A percentile compares a stretch with the other conserved stretches of the same genome.
phyloP scores from a whole-genome alignment of 53 echinoderm and acorn worm genomes.

The Holothuria scabra region DNA sequence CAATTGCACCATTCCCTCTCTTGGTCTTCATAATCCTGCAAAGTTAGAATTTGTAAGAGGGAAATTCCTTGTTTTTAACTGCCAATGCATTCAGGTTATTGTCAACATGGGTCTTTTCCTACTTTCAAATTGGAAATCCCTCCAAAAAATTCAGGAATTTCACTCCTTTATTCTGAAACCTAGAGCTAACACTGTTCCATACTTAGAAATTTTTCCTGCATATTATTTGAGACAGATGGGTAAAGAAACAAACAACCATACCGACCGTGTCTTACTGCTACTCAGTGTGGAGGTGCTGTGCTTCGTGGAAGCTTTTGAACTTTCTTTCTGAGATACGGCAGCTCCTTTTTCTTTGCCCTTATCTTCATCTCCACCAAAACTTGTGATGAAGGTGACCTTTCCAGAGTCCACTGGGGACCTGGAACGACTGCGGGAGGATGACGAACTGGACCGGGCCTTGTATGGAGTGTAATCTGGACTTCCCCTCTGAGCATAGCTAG shows the following conservation, averaged over 20 bases:
- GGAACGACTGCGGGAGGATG: conserved; percentile 88
- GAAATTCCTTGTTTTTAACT: no score
- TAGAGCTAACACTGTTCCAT: no score
- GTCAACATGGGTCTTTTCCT: no score
- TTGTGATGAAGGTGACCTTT: conserved; percentile 98
- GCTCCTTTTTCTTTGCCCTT: conserved; percentile 39
- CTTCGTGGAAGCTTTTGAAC: background rate
- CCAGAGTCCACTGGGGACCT: conserved; percentile 87
- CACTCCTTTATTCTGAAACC: no score
- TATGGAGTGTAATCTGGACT: conserved; percentile 96
- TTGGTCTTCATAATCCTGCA: no score
- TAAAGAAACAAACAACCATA: conserved; percentile 67
- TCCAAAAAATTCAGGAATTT: no score
- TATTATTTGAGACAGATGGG: background rate
- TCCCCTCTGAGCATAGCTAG: conserved; percentile 92
- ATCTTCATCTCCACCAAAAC: conserved; percentile 89
- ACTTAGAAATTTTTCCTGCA: background rate
- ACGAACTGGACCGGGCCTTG: conserved; percentile 63
- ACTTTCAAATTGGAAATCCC: no score
- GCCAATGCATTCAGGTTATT: no score
- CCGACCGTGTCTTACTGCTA: conserved; percentile 93
- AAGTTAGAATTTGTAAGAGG: no score
- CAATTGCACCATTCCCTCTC: no score
- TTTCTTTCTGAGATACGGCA: conserved; percentile 5
- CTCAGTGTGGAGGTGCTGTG: conserved; percentile 13